Conservation (phyloP, 1,140 invertebrate species). For the Drosophila mauritiana region DNA sequence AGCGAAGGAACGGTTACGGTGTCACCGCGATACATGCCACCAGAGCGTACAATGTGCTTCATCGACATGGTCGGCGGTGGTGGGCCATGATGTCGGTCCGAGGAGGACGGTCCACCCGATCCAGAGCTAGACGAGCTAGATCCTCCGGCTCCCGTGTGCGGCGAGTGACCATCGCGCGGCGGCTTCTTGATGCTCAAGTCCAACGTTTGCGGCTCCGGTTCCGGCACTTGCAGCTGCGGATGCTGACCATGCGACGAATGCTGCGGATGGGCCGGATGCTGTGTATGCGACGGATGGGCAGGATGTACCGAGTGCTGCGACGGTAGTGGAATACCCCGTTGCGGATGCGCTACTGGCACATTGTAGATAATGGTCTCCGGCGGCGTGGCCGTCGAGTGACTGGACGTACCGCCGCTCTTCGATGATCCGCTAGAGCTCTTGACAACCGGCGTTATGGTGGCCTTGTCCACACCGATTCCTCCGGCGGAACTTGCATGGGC, state of each 20-base stretch:
- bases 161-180: constrained; percentile 85
- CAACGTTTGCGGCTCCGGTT: constrained; percentile 88
- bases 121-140: background rate
- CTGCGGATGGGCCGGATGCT: constrained; percentile 4
- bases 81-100: constrained; percentile 84
- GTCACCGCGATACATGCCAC: constrained; percentile 68
- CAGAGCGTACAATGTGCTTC: constrained; percentile 71
- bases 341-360: constrained; percentile 41
- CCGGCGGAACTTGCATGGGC: constrained; percentile 25
- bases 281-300: constrained; percentile 13
- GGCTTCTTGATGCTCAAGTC: constrained; percentile 93
- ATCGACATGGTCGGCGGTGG: constrained; percentile 62
- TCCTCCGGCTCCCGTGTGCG: constrained; percentile 84
- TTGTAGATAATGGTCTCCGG: constrained; percentile 86
- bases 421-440: constrained; percentile 84
- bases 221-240: constrained; percentile 46
- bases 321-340: constrained; percentile 18
- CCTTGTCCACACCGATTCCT: constrained; percentile 58
- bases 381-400: constrained; percentile 68
- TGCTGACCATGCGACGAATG: constrained; percentile 6
- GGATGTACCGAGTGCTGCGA: constrained; percentile 17
- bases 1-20: constrained; percentile 38
- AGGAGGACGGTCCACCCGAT: constrained; percentile 2
- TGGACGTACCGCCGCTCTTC: constrained; percentile 86
- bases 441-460: constrained; percentile 84